Percentiles rank a stretch among this genome's conserved stretches.
Evolutionary conservation across 2,797 vertebrate genomes (phyloP).

Genomic region (Loris lydekkerianus): DNA sequence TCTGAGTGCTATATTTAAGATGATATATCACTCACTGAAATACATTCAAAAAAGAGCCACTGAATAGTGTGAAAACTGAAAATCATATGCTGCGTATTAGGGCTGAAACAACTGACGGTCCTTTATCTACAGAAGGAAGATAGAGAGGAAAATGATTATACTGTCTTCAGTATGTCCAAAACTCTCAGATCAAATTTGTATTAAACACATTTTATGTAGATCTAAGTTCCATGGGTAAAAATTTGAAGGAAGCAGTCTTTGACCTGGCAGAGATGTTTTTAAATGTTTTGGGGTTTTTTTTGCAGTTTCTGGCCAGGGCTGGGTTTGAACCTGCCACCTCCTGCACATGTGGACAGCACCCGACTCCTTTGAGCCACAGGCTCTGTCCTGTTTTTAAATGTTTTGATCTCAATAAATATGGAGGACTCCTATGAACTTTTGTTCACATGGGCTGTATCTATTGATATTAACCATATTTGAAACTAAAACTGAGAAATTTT

Average conservation of each 20-base stretch:
- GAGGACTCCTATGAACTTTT: neutral
- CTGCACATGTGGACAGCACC: no score
- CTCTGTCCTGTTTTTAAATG: neutral
- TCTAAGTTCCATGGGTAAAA: neutral
- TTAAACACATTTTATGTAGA: neutral
- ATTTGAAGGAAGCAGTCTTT: neutral
- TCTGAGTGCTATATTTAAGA: slow-evolving; percentile 49
- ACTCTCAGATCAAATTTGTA: slow-evolving; percentile 11
- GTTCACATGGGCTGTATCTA: neutral
- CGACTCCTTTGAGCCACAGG: no score
- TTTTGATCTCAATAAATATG: slow-evolving; percentile 46
- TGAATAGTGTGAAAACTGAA: slow-evolving; percentile 43
- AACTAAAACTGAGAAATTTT: slow-evolving; percentile 38
- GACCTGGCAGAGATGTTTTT: neutral
- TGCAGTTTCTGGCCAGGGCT: no score
- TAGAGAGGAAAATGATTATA: neutral
- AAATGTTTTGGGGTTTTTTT: neutral
- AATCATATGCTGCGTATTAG: slow-evolving; percentile 20
- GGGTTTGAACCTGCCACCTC: no score
- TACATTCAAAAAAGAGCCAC: slow-evolving; percentile 22
- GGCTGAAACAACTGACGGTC: neutral
- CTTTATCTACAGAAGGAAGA: slow-evolving; percentile 37
- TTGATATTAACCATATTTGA: slow-evolving; percentile 39
- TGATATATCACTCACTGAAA: slow-evolving; percentile 39
- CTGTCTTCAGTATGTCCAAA: slow-evolving; percentile 7